These are phyloP conservation scores for Sebastes hubbsi DNA, from an alignment of 2,797 vertebrate genomes.

Conservation along the genomic window DNA sequence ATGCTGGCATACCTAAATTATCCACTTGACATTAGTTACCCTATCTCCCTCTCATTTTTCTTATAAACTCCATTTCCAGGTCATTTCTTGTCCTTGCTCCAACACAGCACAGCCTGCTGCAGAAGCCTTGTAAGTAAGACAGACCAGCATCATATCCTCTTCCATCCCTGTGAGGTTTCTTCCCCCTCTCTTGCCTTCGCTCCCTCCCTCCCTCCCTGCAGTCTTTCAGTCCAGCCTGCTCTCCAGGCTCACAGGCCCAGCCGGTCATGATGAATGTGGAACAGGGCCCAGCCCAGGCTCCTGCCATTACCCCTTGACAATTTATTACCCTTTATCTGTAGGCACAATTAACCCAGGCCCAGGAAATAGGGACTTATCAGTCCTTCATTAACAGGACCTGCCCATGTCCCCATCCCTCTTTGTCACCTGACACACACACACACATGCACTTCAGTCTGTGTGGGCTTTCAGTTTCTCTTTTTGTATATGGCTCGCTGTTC, in stretches of 20 bases:
- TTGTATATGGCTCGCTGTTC: slow-evolving; percentile 10
- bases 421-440: slow-evolving; percentile 68
- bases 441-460: slow-evolving; percentile 8
- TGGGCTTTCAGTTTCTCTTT: slow-evolving; percentile 38
- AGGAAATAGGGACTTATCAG: slow-evolving; percentile 83
- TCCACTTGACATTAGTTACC: neutral
- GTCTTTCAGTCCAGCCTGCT: slow-evolving; percentile 40
- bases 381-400: slow-evolving; percentile 81
- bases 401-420: slow-evolving; percentile 79
- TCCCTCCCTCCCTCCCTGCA: neutral
- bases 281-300: slow-evolving; percentile 71
- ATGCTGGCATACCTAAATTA: neutral
- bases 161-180: slow-evolving; percentile 21
- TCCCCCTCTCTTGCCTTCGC: slow-evolving; percentile 5
- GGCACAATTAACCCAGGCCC: slow-evolving; percentile 86
- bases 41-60: neutral
- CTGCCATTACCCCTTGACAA: slow-evolving; percentile 82
- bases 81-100: slow-evolving; percentile 20
- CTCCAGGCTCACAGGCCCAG: slow-evolving; percentile 46
- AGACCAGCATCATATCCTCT: slow-evolving; percentile 15
- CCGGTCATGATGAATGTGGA: slow-evolving; percentile 82
- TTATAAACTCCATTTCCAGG: neutral
- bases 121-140: slow-evolving; percentile 4
- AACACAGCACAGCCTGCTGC: neutral
- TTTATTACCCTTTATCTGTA: slow-evolving; percentile 87